These are phyloP conservation scores for Sesia bembeciformis DNA, from an alignment of 2,888 invertebrate genomes.

Conservation along the genomic window DNA sequence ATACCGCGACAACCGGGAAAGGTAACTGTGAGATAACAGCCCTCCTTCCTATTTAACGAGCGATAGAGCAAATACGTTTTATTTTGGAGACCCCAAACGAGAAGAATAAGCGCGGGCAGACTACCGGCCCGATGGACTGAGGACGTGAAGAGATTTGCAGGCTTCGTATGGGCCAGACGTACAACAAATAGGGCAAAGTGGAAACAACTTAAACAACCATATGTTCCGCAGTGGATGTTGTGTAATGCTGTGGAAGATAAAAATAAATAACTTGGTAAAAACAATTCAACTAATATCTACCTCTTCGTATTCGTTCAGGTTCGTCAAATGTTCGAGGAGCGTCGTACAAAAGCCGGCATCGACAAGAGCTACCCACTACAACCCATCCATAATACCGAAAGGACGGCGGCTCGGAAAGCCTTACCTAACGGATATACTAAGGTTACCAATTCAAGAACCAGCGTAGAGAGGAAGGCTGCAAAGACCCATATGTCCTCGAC, in stretches of 20 bases:
- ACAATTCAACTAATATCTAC: too few relatives aligned
- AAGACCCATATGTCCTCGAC: slow-evolving; percentile 13
- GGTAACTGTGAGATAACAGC: slow-evolving; percentile 19
- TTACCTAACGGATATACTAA: slow-evolving; percentile 53
- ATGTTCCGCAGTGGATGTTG: too few relatives aligned
- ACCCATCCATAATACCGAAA: slow-evolving; percentile 77
- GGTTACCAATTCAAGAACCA: slow-evolving; percentile 26
- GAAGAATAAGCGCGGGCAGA: too few relatives aligned
- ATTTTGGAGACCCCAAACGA: too few relatives aligned
- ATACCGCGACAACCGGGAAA: slow-evolving; percentile 47
- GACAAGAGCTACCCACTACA: slow-evolving; percentile 88
- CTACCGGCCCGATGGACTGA: too few relatives aligned
- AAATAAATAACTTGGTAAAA: too few relatives aligned
- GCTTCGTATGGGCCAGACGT: too few relatives aligned
- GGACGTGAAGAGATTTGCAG: too few relatives aligned
- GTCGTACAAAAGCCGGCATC: slow-evolving; percentile 82
- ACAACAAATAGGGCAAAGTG: too few relatives aligned
- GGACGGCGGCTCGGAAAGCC: slow-evolving; percentile 32
- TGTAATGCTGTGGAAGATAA: too few relatives aligned
- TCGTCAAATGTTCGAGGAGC: slow-evolving; percentile 90
- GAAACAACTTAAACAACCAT: too few relatives aligned
- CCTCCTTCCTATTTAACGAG: neutral
- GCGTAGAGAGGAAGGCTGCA: slow-evolving; percentile 31
- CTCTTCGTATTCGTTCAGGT: slow-evolving; percentile 60
- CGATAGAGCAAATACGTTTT: too few relatives aligned